Evolutionary conservation across 2,888 invertebrate species (phyloP).

Genomic region (Biston stratarius): DNA sequence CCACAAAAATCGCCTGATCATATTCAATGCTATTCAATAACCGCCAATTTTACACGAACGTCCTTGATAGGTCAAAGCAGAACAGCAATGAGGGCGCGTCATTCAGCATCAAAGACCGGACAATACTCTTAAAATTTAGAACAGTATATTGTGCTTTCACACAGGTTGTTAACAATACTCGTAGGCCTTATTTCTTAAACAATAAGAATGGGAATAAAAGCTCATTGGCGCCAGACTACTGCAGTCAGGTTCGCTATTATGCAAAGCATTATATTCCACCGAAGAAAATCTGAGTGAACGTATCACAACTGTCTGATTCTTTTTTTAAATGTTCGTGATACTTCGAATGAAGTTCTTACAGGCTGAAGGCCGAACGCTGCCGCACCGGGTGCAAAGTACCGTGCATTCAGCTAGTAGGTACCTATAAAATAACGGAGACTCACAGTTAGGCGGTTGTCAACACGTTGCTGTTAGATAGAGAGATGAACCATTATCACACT

Average conservation of each 20-base stretch:
- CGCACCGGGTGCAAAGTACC: no score
- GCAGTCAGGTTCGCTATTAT: constrained; percentile 50
- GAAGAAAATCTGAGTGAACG: constrained; percentile 45
- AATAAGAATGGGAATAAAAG: constrained; percentile 41
- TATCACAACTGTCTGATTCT: constrained; percentile 23
- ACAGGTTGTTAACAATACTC: constrained; percentile 39
- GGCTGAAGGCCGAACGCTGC: no score
- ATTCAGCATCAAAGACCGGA: constrained; percentile 69
- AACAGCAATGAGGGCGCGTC: constrained; percentile 73
- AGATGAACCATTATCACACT: no score
- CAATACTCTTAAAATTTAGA: constrained; percentile 44
- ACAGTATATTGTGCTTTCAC: constrained; percentile 22
- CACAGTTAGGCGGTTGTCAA: not conserved
- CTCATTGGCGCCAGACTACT: constrained; percentile 43
- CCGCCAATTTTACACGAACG: constrained; percentile 51
- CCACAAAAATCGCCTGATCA: not conserved
- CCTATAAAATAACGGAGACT: constrained; percentile 6
- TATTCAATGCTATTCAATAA: constrained; percentile 33
- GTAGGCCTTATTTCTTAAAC: constrained; percentile 46
- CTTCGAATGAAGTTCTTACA: no score
- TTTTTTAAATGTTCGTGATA: no score
- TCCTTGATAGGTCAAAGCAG: constrained; percentile 42
- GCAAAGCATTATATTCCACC: constrained; percentile 51
- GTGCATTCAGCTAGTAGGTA: not conserved
- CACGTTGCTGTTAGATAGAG: not conserved